Base-by-base conservation (phyloP, 2,113 vertebrate genomes). In the Bubo bubo region DNA sequence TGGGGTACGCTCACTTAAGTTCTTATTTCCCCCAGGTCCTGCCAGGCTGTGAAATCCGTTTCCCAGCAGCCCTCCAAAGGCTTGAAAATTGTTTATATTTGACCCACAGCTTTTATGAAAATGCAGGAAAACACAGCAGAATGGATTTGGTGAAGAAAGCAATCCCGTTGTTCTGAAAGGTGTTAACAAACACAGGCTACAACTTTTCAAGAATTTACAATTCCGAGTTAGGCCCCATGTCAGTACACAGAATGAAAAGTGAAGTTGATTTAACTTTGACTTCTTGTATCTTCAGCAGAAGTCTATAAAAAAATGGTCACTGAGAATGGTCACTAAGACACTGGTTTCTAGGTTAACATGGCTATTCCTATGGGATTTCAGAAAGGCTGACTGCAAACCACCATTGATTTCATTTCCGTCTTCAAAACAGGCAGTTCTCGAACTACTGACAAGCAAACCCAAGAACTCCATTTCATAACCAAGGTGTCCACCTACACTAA, bases 401-500 rank as follows among this genome's bases (percentile, higher is more conserved):
- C 37, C 21, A 34, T 27, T 90, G 92, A 80, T 50, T 34, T 20
- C 16, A 77, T n/a, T 81, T 56, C 55, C 56, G 27, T 62, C 47
- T 88, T 74, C 18, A 23, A 58, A 93, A 87, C 47, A 45, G 43
- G 72, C 72, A 79, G 9, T 71, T 85, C 45, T 68, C 6, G 5
- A 73, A 72, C 47, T 53, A 68, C 50, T 86, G 79, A 90, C 34
- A 80, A 81, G 47, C 28, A 91, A 94, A 77, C 56, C 56, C 83
- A 88, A 74, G 45, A 94, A 82, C 71, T 79, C 64, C 63, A 49
- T 75, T 93, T 94, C 93, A 96, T 87, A 86, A 91, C 35, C 41
- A 67, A 85, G 88, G 77, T 91, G 81, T 95, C 55, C 88, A 94
- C 93, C 95, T 95, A 93, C 74, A 73, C 66, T 53, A 94, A 93